Evolutionary conservation across 1,140 invertebrate species (phyloP).

Genomic region (Belonocnema kinseyi): DNA sequence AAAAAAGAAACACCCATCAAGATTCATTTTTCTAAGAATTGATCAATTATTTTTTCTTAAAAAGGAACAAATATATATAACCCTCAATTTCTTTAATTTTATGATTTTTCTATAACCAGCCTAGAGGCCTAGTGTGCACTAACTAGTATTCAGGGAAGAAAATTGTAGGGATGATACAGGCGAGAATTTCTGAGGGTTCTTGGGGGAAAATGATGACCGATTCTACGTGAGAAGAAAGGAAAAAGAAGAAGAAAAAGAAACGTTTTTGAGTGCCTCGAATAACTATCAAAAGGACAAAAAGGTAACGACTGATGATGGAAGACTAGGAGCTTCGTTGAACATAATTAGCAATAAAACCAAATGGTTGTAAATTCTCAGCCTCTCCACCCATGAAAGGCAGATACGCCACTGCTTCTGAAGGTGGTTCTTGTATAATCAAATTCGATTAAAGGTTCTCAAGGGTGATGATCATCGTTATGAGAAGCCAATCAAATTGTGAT

Average conservation of each 20-base stretch:
- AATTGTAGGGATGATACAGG: neutral
- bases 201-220: conserved; percentile 39
- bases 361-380: neutral
- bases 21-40: too few relatives aligned
- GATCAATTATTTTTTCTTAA: too few relatives aligned
- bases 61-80: too few relatives aligned
- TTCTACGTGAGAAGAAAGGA: conserved; percentile 39
- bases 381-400: neutral
- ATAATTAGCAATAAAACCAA: conserved; percentile 14
- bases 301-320: conserved; percentile 8
- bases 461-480: conserved; percentile 13
- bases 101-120: too few relatives aligned
- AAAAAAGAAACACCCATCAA: too few relatives aligned
- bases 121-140: neutral
- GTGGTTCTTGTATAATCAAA: conserved; percentile 11
- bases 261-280: neutral
- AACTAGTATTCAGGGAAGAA: neutral
- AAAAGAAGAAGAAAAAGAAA: neutral
- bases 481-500: conserved; percentile 22
- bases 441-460: conserved; percentile 6
- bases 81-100: too few relatives aligned
- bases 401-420: neutral
- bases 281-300: conserved; percentile 7
- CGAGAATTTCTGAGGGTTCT: conserved; percentile 35
- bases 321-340: neutral